These are phyloP conservation scores for Enteromius treurensis DNA, from an alignment of 2,797 vertebrate genomes.

Conservation along the genomic window DNA sequence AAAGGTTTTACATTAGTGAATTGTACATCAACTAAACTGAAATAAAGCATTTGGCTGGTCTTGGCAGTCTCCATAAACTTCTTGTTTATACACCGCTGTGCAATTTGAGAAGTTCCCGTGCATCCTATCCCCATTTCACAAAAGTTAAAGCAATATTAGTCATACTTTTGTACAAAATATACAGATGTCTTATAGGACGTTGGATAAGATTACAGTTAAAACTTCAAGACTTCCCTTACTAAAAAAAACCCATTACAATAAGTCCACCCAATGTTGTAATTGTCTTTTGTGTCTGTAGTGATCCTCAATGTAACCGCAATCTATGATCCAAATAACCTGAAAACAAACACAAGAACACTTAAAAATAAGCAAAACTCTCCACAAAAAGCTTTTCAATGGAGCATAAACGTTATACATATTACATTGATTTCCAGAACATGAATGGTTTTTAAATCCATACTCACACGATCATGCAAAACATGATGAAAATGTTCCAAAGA, in stretches of 20 bases:
- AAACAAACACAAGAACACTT: neutral
- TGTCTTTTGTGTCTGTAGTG: neutral
- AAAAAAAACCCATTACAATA: neutral
- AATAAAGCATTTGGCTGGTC: neutral
- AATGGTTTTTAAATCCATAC: constrained; percentile 64
- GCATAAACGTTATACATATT: neutral
- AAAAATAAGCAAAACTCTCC: neutral
- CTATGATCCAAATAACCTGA: constrained; percentile 61
- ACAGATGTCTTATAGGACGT: neutral
- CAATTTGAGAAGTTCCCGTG: neutral
- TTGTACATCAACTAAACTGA: neutral
- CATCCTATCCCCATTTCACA: neutral
- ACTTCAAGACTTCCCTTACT: neutral
- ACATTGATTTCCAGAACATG: neutral
- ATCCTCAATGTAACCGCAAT: neutral
- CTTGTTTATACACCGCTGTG: too few relatives aligned
- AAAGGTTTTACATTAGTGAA: neutral
- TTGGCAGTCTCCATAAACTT: too few relatives aligned
- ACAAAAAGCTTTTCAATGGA: neutral
- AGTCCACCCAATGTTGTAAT: neutral
- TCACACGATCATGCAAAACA: constrained; percentile 99
- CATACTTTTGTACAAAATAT: constrained; percentile 13
- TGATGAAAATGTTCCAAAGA: constrained; percentile 97
- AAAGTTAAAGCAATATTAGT: neutral
- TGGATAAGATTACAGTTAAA: neutral